Base-by-base conservation (phyloP, 2,113 vertebrate genomes). In the Engraulis encrasicolus region DNA sequence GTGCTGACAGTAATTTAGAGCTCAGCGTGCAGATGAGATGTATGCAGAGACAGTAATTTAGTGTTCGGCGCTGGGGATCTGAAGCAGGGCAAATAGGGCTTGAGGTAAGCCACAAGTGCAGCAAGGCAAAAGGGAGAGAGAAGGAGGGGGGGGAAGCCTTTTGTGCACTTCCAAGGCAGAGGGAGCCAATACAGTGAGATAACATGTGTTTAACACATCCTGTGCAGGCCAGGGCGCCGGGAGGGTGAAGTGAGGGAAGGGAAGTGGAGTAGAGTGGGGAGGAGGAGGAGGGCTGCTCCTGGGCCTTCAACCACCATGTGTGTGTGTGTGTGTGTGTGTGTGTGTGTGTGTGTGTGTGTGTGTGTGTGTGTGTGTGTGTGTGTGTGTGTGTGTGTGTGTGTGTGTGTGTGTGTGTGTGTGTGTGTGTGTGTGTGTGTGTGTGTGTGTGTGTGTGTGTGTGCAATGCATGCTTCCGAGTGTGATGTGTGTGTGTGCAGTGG, bases 21-120 rank as follows among this genome's bases (percentile, higher is more conserved):
- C 86, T 87, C 84, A 78, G 88, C 84, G 88, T 88, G 89, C 89
- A 91, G 86, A 91, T 90, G 88, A 92, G 88, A 87, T 87, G 89
- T 87, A 90, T 82, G 84, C n/a, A n/a, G 87, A 91, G 91, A 88
- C 89, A 85, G 89, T 92, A 88, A 90, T 93, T 90, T 91, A 88
- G 88, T 82, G 87, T 85, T 86, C 71, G 54, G 88, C 82, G 87
- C 80, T 86, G 80, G 27, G 82, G 83, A 85, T 86, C 84, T 79
- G 86, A 88, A 88, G 86, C 31, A 18, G 71, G 81, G 87, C 83
- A 84, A 87, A 89, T 77, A 78, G 84, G 81, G 38, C 78, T 91
- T 93, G 93, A 92, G 93, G 92, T 92, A 86, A 92, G 87, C 88
- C 93, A 91, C 92, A 93, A 89, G 87, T 83, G 77, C 89, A 90